Evolutionary conservation across 2,797 vertebrate species (phyloP).

Genomic region (Cichlasoma orientale): DNA sequence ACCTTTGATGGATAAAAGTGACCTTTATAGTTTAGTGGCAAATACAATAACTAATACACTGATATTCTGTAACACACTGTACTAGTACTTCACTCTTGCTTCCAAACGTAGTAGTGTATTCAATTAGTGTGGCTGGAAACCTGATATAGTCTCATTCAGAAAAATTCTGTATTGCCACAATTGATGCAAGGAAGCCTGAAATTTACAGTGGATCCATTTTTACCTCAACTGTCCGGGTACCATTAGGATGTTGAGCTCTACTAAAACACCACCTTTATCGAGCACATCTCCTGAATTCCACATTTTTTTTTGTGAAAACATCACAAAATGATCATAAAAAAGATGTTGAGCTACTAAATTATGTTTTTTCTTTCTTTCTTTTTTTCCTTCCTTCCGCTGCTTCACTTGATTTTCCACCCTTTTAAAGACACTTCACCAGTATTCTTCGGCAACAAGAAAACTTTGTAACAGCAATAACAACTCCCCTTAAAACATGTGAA

Average conservation of each 20-base stretch:
- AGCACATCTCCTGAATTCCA: conserved; percentile 14
- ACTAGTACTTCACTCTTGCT: not conserved
- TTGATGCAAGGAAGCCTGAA: conserved; percentile 41
- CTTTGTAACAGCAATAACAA: conserved; percentile 45
- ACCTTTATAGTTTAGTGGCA: not conserved
- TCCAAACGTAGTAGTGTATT: rapidly evolving
- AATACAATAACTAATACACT: not conserved
- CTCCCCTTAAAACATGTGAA: conserved; percentile 56
- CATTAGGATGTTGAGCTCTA: conserved; percentile 58
- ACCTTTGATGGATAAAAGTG: not conserved
- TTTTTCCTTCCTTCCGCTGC: conserved; percentile 23
- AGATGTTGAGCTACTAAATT: conserved; percentile 20
- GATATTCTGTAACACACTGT: not conserved
- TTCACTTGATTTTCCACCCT: conserved; percentile 42
- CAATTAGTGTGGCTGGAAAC: conserved; percentile 13
- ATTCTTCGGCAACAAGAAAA: conserved; percentile 45
- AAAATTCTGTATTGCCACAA: conserved; percentile 30
- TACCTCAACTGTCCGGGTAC: conserved; percentile 49
- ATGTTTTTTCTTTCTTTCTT: conserved; percentile 8
- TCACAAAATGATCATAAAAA: conserved; percentile 24
- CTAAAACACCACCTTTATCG: conserved; percentile 55
- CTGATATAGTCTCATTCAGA: conserved; percentile 21
- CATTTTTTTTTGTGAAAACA: conserved; percentile 21
- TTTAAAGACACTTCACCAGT: conserved; percentile 53
- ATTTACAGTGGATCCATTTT: conserved; percentile 53